A percentile compares a stretch with the other conserved stretches of the same genome.
These are phyloP conservation scores for Gasteruption jaculator DNA, from an alignment of 2,888 invertebrate genomes.

Conservation along the genomic window DNA sequence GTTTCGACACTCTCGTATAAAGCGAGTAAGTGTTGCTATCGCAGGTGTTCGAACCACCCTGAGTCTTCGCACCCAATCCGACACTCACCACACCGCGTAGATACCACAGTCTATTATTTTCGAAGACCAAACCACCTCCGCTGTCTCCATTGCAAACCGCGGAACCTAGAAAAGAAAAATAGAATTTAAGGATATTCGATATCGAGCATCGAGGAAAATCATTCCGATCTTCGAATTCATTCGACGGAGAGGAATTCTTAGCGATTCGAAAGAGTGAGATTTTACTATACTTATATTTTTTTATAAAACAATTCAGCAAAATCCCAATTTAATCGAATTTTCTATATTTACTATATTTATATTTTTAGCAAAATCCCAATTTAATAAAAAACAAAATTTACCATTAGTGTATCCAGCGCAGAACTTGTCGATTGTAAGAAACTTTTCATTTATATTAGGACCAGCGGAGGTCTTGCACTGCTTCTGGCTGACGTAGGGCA, in stretches of 20 bases:
- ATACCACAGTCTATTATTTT: slow-evolving; percentile 42
- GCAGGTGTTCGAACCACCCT: slow-evolving; percentile 32
- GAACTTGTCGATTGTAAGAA: slow-evolving; percentile 45
- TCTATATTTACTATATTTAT: too few species aligned
- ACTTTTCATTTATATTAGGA: slow-evolving; percentile 27
- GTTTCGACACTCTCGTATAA: slow-evolving; percentile 42
- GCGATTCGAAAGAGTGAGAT: slow-evolving; percentile 2
- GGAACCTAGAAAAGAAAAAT: slow-evolving; percentile 37
- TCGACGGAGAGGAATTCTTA: background rate
- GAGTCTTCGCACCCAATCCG: slow-evolving; percentile 32
- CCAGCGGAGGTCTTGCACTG: slow-evolving; percentile 32
- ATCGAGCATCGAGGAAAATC: too few species aligned
- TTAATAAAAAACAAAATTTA: slow-evolving; percentile 24
- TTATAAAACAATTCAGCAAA: background rate
- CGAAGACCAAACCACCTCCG: slow-evolving; percentile 52
- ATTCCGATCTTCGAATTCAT: too few species aligned
- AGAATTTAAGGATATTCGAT: slow-evolving; percentile 2
- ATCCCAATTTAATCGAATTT: background rate
- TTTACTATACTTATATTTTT: background rate
- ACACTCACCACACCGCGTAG: slow-evolving; percentile 52
- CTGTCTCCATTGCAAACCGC: slow-evolving; percentile 54
- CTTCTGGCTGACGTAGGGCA: slow-evolving; percentile 38
- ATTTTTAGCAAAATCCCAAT: slow-evolving; percentile 3
- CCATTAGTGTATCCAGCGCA: slow-evolving; percentile 50
- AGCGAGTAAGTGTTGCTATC: slow-evolving; percentile 43